Evolutionary conservation across 1,140 invertebrate genomes (phyloP).

Genomic region (Prorops nasuta): DNA sequence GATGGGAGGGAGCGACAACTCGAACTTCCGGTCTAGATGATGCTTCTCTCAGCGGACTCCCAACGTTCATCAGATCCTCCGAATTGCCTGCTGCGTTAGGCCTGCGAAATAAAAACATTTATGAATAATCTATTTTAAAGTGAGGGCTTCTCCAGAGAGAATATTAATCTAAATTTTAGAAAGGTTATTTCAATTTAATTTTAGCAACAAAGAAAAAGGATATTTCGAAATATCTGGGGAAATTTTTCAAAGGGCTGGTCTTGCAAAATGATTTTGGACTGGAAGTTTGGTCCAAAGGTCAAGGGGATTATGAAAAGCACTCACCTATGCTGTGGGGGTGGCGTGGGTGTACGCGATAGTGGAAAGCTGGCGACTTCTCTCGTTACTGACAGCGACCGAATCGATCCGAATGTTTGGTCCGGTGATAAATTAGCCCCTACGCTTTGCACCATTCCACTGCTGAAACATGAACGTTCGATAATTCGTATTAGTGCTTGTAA

Average conservation of each 20-base stretch:
- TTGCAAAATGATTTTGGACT: too few relatives aligned
- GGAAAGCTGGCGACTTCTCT: constrained; percentile 77
- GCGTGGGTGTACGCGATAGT: constrained; percentile 69
- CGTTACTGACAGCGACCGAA: constrained; percentile 68
- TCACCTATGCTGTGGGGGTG: constrained; percentile 62
- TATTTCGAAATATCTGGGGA: too few relatives aligned
- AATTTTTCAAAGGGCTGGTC: too few relatives aligned
- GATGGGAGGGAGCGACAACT: constrained; percentile 44
- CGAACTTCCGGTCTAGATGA: constrained; percentile 44
- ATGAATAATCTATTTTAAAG: neutral
- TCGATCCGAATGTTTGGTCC: constrained; percentile 71
- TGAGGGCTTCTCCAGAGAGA: neutral
- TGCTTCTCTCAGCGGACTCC: constrained; percentile 35
- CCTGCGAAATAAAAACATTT: constrained; percentile 23
- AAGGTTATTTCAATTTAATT: neutral
- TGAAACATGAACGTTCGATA: constrained; percentile 33
- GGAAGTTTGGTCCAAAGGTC: too few relatives aligned
- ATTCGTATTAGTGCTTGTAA: too few relatives aligned
- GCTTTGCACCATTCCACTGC: constrained; percentile 66
- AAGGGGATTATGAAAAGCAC: too few relatives aligned
- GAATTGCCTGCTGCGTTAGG: constrained; percentile 22
- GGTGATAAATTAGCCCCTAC: constrained; percentile 67
- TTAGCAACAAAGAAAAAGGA: neutral
- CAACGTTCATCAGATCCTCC: constrained; percentile 30
- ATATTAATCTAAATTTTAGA: neutral